Conservation (phyloP, 2,888 invertebrate genomes). For the Selenia dentaria region DNA sequence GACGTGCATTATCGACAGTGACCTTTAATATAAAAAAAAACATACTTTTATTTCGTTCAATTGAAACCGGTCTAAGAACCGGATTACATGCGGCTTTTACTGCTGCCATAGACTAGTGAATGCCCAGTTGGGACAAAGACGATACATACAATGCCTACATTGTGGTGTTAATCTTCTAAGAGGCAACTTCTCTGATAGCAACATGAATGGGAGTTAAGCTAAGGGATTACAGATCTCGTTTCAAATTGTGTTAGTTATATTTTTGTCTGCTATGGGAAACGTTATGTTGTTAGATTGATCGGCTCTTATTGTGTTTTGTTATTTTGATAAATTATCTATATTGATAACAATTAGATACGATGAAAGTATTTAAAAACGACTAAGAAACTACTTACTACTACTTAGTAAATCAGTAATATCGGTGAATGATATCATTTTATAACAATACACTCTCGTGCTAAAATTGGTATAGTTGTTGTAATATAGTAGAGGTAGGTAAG, state of each 20-base stretch:
- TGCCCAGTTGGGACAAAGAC: constrained; percentile 28
- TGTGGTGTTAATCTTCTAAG: constrained; percentile 29
- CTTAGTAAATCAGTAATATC: too few relatives aligned
- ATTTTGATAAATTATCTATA: too few relatives aligned
- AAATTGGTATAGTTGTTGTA: too few relatives aligned
- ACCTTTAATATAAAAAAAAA: constrained; percentile 40
- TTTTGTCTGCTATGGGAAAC: constrained; percentile 4
- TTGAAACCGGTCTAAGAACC: constrained; percentile 36
- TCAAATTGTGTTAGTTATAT: constrained; percentile 9
- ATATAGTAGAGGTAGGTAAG: too few relatives aligned
- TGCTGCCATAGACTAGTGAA: constrained; percentile 27
- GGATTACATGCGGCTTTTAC: constrained; percentile 36
- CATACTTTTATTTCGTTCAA: constrained; percentile 49
- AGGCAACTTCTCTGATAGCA: constrained; percentile 22
- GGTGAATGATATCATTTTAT: too few relatives aligned
- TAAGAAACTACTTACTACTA: too few relatives aligned
- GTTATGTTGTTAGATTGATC: not conserved
- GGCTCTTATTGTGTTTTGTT: too few relatives aligned
- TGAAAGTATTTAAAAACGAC: too few relatives aligned
- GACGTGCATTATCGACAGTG: constrained; percentile 49
- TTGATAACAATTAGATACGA: too few relatives aligned
- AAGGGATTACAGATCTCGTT: constrained; percentile 21
- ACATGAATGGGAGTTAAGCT: constrained; percentile 22
- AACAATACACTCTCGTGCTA: too few relatives aligned
- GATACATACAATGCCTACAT: constrained; percentile 22